Conservation (phyloP, 2,888 invertebrate genomes). For the Eupithecia subfuscata region DNA sequence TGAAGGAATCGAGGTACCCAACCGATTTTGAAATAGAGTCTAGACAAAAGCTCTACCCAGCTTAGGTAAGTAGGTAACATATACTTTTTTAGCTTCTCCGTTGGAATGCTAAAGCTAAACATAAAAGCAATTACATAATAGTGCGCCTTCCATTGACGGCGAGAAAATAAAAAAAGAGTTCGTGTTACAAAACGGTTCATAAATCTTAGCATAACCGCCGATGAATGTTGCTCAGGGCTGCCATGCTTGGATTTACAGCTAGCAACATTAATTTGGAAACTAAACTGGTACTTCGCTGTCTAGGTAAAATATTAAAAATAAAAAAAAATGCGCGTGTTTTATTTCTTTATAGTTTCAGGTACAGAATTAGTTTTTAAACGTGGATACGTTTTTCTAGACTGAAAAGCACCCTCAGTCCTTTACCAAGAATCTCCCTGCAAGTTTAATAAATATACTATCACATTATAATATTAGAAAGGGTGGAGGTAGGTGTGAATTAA, state of each 20-base stretch:
- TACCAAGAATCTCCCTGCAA: neutral
- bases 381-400: too few species aligned
- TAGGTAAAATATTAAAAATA: neutral
- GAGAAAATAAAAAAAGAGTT: conserved; percentile 52
- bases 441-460: neutral
- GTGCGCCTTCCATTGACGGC: conserved; percentile 50
- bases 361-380: neutral
- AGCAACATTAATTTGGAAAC: neutral
- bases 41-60: neutral
- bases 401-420: neutral
- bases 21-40: neutral
- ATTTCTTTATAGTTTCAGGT: neutral
- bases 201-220: conserved; percentile 61
- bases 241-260: conserved; percentile 5
- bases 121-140: conserved; percentile 45
- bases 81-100: conserved; percentile 15
- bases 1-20: neutral
- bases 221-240: conserved; percentile 37
- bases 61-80: neutral
- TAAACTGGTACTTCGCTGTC: neutral
- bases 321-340: neutral
- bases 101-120: conserved; percentile 32
- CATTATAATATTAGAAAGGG: neutral
- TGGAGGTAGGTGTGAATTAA: neutral
- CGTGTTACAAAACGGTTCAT: conserved; percentile 60